Conservation (phyloP, 2,797 vertebrate genomes). For the Acipenser oxyrinchus region DNA sequence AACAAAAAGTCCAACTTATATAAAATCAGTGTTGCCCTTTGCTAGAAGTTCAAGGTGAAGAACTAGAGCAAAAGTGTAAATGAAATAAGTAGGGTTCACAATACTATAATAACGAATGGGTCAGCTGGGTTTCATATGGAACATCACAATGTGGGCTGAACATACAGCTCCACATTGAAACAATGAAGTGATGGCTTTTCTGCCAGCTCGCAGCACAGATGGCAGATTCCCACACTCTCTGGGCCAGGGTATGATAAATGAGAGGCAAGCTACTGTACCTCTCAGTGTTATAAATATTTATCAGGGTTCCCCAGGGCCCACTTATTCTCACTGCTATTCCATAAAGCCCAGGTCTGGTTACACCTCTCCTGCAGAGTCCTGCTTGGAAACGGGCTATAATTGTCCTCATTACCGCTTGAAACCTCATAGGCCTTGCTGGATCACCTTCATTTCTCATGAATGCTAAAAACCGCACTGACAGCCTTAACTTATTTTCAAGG, state of each 20-base stretch:
- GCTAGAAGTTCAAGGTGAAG: no score
- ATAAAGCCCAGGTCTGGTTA: conserved; percentile 33
- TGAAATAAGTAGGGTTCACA: not conserved
- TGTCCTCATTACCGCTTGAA: conserved; percentile 24
- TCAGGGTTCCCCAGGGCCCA: conserved; percentile 21
- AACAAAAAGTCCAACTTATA: no score
- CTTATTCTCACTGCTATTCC: conserved; percentile 33
- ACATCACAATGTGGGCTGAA: not conserved
- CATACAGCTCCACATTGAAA: not conserved
- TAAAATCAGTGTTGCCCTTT: no score
- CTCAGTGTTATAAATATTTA: conserved; percentile 12
- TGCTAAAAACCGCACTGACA: conserved; percentile 30
- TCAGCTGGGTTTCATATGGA: conserved; percentile 3
- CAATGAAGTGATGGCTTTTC: not conserved
- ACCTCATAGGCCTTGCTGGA: conserved; percentile 25
- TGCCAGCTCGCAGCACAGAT: conserved; percentile 6
- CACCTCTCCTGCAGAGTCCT: conserved; percentile 26
- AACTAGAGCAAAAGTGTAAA: no score
- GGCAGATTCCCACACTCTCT: conserved; percentile 13
- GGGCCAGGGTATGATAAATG: conserved; percentile 6
- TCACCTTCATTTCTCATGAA: conserved; percentile 17
- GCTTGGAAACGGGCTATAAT: conserved; percentile 31
- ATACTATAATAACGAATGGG: not conserved
- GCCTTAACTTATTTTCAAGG: conserved; percentile 23
- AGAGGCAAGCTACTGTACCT: not conserved